Conservation (phyloP, 2,113 vertebrate genomes). For the Gallinago undulata region DNA sequence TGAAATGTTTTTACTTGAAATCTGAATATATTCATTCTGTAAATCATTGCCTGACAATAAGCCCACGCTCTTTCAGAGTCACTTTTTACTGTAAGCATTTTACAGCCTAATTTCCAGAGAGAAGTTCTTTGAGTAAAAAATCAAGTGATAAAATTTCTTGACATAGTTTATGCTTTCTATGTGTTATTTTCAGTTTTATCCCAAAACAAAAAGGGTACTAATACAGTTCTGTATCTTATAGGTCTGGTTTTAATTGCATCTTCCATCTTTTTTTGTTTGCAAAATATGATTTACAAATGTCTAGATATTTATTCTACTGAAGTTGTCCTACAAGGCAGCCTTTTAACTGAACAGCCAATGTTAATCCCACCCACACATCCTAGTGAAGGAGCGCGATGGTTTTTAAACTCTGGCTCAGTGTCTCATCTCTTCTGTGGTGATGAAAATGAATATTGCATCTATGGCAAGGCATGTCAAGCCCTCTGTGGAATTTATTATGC, state of each 20-base stretch:
- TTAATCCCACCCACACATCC: constrained; percentile 7
- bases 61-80: not conserved
- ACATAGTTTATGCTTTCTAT: not conserved
- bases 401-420: constrained; percentile 20
- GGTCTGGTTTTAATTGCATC: not conserved
- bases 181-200: not conserved
- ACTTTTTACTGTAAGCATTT: not conserved
- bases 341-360: not conserved
- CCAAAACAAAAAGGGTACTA: not conserved
- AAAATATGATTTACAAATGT: constrained; percentile 20
- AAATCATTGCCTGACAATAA: constrained; percentile 52
- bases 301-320: not conserved
- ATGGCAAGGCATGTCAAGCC: constrained; percentile 33
- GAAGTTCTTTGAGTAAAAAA: not conserved
- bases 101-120: constrained; percentile 7
- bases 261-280: not conserved
- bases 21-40: constrained; percentile 36
- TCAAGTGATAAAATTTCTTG: not conserved
- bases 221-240: not conserved
- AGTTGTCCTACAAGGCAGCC: not conserved
- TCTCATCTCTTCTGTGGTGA: constrained; percentile 25
- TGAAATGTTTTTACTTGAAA: constrained; percentile 10
- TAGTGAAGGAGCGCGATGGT: not conserved
- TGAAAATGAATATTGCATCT: constrained; percentile 61
- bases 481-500: constrained; percentile 62